phyloP scores from a whole-genome alignment of 1,140 invertebrate genomes.

The Theocolax elegans region DNA sequence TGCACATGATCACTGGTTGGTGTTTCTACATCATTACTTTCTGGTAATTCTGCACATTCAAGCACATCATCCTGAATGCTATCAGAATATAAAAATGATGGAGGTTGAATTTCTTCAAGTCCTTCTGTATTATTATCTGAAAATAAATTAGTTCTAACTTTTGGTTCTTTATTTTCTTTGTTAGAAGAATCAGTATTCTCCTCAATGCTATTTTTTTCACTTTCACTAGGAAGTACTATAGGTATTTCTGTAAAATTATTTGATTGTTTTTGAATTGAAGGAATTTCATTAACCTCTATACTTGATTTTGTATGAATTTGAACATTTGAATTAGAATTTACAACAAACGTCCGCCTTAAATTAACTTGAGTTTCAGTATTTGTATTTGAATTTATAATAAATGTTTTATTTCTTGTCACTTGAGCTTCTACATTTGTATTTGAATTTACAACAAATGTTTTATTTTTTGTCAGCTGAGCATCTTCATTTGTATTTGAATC shows the following conservation, averaged over 20 bases:
- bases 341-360: no score
- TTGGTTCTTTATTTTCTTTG: conserved; percentile 3
- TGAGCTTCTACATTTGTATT: not conserved
- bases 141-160: not conserved
- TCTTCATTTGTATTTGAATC: not conserved
- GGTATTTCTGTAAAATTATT: not conserved
- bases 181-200: not conserved
- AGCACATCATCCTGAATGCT: conserved; percentile 27
- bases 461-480: not conserved
- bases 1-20: no score
- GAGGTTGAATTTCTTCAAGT: conserved; percentile 36
- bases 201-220: not conserved
- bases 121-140: conserved; percentile 7
- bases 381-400: not conserved
- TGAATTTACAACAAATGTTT: not conserved
- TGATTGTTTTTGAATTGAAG: not conserved
- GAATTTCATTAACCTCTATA: no score
- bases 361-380: not conserved
- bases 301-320: not conserved
- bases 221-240: not conserved
- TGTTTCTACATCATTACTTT: no score
- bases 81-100: conserved; percentile 27
- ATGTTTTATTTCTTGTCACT: not conserved
- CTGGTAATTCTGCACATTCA: no score
- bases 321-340: not conserved